Evolutionary conservation across 2,113 vertebrate species (phyloP), one percentile per base, ranked within the genome.

Genomic region (Grammomys dolichurus): DNA sequence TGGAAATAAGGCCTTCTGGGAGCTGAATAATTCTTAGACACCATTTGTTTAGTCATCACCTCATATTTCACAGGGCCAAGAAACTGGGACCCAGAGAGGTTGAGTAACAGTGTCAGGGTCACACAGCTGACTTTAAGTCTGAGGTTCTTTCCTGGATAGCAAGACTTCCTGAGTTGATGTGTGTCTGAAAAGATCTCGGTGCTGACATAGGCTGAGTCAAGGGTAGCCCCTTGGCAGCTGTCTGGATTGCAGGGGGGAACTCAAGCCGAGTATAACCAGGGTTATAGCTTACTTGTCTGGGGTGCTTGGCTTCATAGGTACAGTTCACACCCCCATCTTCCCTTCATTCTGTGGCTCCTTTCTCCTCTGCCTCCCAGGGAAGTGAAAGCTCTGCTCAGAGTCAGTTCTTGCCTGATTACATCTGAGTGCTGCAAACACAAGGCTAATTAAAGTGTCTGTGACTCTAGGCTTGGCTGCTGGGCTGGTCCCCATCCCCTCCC

Each of bases 391-490:
- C 81, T 87, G 96, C 94, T 98, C 97, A 93, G 95, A 95, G 96
- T 96, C 97, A 69, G 92, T 97, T 89, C 93, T 97, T 16, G 78
- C 97, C 97, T 84, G 97, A 96, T 94, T 98, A 96, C 97, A 91
- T 98, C 72, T 3, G 81, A 97, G 98, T 97, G 95, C 72, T 93
- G 96, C 96, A 98, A 98, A 97, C 96, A 96, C 97, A 94, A 63
- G 43, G 14, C 97, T 98, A 98, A 99, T 98, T 97, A 98, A 98
- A 40, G 94, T 85, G 98, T 95, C 98, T 98, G 97, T 96, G 98
- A 98, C 97, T 98, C 97, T 87, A 96, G 97, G 95, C 97, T 97
- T 24, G 93, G 95, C 98, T 94, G 95, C 90, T 0, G 40, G 96
- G 94, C 67, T 3, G 24, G 93, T 95, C 86, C 96, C 54, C 87